phyloP scores from a whole-genome alignment of 2,113 vertebrate genomes.

The Orientallactaga bullata region DNA sequence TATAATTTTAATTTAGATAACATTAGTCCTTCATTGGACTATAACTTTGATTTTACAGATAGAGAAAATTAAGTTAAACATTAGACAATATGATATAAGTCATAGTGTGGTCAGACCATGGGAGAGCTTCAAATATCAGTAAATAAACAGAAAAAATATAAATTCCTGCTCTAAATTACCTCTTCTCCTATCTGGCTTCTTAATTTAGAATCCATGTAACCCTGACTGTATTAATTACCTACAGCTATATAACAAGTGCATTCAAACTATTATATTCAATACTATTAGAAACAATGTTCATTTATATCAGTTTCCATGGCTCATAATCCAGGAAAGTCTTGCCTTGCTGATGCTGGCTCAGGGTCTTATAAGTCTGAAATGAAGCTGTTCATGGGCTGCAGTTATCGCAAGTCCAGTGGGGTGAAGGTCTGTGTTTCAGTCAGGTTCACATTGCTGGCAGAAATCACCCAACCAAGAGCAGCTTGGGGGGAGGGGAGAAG shows the following conservation, averaged over 20 bases:
- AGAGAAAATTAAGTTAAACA: slow-evolving; percentile 1
- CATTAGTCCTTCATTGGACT: not conserved
- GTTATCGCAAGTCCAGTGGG: not conserved
- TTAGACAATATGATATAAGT: not conserved
- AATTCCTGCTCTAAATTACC: not conserved
- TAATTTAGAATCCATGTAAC: not conserved
- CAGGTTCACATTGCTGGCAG: too few relatives aligned
- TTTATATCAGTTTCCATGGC: not conserved
- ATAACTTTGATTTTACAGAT: not conserved
- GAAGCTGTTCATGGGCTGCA: not conserved
- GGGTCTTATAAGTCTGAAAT: not conserved
- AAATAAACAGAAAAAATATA: not conserved
- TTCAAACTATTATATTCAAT: too few relatives aligned
- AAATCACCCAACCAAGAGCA: too few relatives aligned
- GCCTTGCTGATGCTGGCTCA: too few relatives aligned
- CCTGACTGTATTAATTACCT: rapidly evolving
- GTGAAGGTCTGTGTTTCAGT: not conserved
- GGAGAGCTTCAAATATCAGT: not conserved
- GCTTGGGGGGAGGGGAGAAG: too few relatives aligned
- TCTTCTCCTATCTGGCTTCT: not conserved
- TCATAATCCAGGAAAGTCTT: not conserved
- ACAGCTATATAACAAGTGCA: not conserved
- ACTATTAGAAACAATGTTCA: not conserved
- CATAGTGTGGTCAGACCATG: not conserved
- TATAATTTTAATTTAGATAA: not conserved